These are phyloP conservation scores for Drosophila basisetae DNA, from an alignment of 2,888 invertebrate genomes.

Conservation along the genomic window DNA sequence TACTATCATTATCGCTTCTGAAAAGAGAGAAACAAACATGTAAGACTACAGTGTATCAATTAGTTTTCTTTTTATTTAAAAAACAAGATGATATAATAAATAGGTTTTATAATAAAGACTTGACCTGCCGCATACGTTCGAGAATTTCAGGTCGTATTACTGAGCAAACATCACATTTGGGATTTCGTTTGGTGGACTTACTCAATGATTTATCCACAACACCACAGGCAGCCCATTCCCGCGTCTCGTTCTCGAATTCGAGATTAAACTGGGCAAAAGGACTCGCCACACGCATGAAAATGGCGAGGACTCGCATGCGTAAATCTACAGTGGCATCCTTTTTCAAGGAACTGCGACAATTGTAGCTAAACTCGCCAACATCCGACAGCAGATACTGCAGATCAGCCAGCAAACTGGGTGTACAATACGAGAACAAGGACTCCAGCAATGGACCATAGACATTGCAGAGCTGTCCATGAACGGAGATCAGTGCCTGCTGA, in stretches of 20 bases:
- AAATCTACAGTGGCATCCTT: conserved; percentile 37
- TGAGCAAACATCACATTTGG: conserved; percentile 24
- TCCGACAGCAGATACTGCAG: conserved; percentile 37
- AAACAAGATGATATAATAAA: not conserved
- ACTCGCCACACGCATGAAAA: conserved; percentile 49
- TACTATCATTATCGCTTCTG: conserved; percentile 37
- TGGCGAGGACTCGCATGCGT: conserved; percentile 44
- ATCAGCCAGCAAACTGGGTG: conserved; percentile 35
- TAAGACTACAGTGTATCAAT: conserved; percentile 9
- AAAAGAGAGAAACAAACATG: conserved; percentile 44
- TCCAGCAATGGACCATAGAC: conserved; percentile 48
- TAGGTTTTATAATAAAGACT: conserved; percentile 11
- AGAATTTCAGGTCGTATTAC: conserved; percentile 49
- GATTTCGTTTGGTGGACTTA: not conserved
- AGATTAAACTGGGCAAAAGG: conserved; percentile 47
- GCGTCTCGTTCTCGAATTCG: conserved; percentile 41
- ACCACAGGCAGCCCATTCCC: conserved; percentile 52
- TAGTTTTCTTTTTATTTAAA: conserved; percentile 6
- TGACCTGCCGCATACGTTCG: conserved; percentile 46
- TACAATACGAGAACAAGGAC: conserved; percentile 43
- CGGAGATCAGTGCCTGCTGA: conserved; percentile 51
- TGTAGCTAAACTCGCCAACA: conserved; percentile 53
- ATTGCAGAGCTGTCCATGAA: conserved; percentile 34
- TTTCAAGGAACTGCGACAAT: not conserved
- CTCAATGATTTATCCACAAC: not conserved